Base-by-base conservation (phyloP, 1,140 invertebrate species). In the Trachelipus rathkii region DNA sequence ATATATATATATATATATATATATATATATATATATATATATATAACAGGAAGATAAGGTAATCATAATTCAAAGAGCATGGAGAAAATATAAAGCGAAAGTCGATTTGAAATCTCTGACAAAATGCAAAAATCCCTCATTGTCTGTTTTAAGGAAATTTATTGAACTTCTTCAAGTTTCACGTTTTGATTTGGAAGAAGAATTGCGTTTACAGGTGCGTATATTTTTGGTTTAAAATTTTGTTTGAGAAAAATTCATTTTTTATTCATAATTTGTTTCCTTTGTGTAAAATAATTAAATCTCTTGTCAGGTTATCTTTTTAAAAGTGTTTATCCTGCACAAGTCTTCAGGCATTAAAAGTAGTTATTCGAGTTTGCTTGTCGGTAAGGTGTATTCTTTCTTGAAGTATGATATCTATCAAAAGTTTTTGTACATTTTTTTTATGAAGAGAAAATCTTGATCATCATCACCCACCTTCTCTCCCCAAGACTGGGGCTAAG, bases 101-200 rank as follows among this genome's bases (percentile, higher is more conserved):
- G 84, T 86, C 82, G 87, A 88, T 13, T 90, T 90, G 76, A 84
- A 86, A 60, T 87, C 87, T 0, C 82, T 91, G 0, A 88, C 91
- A 79, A 86, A 89, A 78, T 87, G 88, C 71, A 85, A 88, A 7
- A 90, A 90, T 82, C 91, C 91, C 44, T 88, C 91, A 0, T 88
- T 93, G 44, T 86, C 87, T 79, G 88, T 91, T n/a, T 89, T 93
- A 3, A 88, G 90, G 71, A 89, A 90, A 78, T 93, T 93, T 87
- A 89, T 92, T 5, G 87, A 89, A 46, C 86, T 92, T 77, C 84
- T 93, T 67, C 90, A 92, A 83, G 89, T 91, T 73, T 91, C 89
- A 72, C 89, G 90, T 66, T 88, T 71, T 33, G 83, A 83, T 81
- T 82, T 84, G 74, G 85, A 87, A 80, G 87, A 89, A 79, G 91